Percentiles rank a stretch among this genome's conserved stretches.
Evolutionary conservation across 2,888 invertebrate genomes (phyloP).

Genomic region (Nebria brevicollis): DNA sequence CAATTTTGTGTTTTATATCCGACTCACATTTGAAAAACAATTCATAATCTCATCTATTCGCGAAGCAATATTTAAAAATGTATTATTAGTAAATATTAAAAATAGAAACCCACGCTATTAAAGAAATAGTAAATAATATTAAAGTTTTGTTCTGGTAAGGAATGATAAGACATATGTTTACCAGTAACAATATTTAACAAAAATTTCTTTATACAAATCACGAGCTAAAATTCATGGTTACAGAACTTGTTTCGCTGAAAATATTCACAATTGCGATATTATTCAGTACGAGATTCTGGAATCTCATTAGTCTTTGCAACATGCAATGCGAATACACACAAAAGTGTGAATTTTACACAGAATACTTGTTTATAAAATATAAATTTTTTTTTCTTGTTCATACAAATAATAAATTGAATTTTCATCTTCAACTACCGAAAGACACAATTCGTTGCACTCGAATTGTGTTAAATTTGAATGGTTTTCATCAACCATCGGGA

Average conservation of each 20-base stretch:
- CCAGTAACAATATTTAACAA: constrained; percentile 64
- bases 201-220: constrained; percentile 50
- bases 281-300: constrained; percentile 37
- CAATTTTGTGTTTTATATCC: constrained; percentile 20
- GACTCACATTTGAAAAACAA: constrained; percentile 37
- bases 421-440: constrained; percentile 20
- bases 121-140: constrained; percentile 44
- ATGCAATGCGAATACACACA: constrained; percentile 21
- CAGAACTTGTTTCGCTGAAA: constrained; percentile 48
- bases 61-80: constrained; percentile 38
- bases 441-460: constrained; percentile 56
- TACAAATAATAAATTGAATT: constrained; percentile 3
- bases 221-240: constrained; percentile 54
- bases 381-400: constrained; percentile 54
- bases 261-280: constrained; percentile 39
- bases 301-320: constrained; percentile 44
- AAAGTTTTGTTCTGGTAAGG: constrained; percentile 64
- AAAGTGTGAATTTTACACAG: constrained; percentile 47
- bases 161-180: constrained; percentile 73
- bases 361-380: constrained; percentile 40
- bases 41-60: constrained; percentile 42
- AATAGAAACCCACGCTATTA: constrained; percentile 32
- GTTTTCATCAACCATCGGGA: constrained; percentile 58
- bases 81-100: constrained; percentile 27
- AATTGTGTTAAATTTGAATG: constrained; percentile 46